A percentile compares a stretch with the other conserved stretches of the same genome.
Evolutionary conservation across 2,113 vertebrate species (phyloP).

Genomic region (Callospermophilus lateralis): DNA sequence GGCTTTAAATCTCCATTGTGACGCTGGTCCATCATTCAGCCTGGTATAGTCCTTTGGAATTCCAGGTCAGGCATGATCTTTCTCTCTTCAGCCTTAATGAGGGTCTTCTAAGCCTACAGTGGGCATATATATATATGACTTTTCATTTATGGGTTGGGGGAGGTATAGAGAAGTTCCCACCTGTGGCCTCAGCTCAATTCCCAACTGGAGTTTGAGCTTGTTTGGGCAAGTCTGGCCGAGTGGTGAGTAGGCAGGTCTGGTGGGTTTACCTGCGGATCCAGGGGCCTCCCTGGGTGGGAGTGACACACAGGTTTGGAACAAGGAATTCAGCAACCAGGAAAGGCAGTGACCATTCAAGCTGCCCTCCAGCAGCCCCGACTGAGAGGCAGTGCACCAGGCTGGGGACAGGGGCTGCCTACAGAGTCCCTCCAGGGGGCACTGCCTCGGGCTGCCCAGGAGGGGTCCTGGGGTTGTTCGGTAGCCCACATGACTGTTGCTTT

Average conservation of each 20-base stretch:
- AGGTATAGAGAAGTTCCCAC: neutral
- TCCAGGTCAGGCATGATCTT: neutral
- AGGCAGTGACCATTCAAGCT: no score
- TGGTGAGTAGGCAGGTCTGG: no score
- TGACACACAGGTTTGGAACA: neutral
- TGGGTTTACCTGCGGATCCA: neutral
- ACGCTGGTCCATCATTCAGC: neutral
- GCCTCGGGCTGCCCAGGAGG: no score
- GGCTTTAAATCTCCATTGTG: neutral
- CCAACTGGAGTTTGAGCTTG: neutral
- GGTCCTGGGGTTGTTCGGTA: no score
- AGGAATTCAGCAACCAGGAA: neutral
- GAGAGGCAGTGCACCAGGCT: neutral
- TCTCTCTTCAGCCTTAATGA: neutral
- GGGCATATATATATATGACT: neutral
- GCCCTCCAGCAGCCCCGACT: neutral
- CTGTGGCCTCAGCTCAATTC: neutral
- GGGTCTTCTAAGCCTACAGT: neutral
- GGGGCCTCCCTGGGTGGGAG: neutral
- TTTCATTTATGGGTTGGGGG: neutral
- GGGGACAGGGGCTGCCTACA: no score
- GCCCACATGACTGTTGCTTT: no score
- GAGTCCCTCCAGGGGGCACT: no score
- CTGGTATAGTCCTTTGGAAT: neutral
- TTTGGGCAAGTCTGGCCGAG: neutral